Conservation (phyloP, 2,797 vertebrate genomes). For the Melanotaenia pygmaea region DNA sequence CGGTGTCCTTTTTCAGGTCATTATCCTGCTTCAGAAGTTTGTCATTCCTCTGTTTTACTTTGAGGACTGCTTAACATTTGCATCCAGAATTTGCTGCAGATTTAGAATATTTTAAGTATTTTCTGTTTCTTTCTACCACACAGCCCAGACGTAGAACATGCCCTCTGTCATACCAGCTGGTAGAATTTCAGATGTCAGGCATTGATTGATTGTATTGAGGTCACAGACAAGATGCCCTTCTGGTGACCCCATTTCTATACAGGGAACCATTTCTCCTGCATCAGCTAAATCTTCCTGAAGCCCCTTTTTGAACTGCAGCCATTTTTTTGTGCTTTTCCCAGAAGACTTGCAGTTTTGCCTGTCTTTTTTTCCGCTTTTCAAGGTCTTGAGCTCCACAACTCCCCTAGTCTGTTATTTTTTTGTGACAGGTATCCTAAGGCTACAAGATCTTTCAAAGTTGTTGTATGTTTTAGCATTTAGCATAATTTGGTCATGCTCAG, state of each 20-base stretch:
- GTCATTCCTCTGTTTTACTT: neutral
- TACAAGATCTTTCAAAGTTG: neutral
- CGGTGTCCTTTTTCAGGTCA: neutral
- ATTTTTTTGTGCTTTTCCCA: neutral
- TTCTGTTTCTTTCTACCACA: neutral
- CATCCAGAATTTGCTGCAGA: neutral
- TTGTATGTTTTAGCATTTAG: too few species aligned
- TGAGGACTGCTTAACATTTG: neutral
- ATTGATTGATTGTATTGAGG: conserved; percentile 9
- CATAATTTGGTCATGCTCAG: too few species aligned
- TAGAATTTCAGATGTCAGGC: neutral
- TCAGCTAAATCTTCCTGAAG: neutral
- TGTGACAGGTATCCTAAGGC: neutral
- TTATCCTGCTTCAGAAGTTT: neutral
- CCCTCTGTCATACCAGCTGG: neutral
- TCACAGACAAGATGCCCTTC: neutral
- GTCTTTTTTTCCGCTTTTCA: neutral
- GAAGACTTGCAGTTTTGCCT: neutral
- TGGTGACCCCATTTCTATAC: conserved; percentile 2
- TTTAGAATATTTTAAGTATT: neutral
- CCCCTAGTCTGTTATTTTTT: neutral
- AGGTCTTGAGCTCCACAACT: neutral
- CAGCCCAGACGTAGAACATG: neutral
- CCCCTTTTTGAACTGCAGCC: neutral
- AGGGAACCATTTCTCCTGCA: neutral